These are phyloP conservation scores for Ophthalmotilapia sp. DNA, from an alignment of 2,113 vertebrate species.

Conservation along the genomic window DNA sequence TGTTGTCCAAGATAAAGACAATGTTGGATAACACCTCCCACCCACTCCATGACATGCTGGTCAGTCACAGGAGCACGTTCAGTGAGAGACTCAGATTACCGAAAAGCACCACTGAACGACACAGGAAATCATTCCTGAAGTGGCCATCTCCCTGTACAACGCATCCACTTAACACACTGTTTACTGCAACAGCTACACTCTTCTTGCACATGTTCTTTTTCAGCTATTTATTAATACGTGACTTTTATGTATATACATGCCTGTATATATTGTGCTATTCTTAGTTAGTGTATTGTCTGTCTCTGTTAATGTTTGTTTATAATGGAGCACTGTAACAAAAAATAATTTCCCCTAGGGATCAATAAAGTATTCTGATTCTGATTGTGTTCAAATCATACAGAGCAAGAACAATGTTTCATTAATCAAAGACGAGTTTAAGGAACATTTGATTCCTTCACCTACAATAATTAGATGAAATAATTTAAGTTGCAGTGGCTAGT, in stretches of 20 bases:
- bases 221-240: not conserved
- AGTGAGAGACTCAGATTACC: too few species aligned
- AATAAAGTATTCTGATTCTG: not conserved
- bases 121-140: too few species aligned
- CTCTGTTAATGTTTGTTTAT: not conserved
- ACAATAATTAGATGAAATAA: not conserved
- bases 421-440: not conserved
- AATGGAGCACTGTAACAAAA: not conserved
- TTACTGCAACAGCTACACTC: not conserved
- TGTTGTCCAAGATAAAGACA: too few species aligned
- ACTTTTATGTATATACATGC: not conserved
- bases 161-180: accelerated
- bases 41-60: too few species aligned
- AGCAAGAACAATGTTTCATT: not conserved
- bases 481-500: not conserved
- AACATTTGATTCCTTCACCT: not conserved
- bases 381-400: not conserved
- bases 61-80: too few species aligned
- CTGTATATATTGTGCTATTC: not conserved
- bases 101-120: too few species aligned
- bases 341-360: not conserved
- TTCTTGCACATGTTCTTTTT: not conserved
- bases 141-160: not conserved
- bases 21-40: too few species aligned
- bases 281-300: not conserved